These are phyloP conservation scores for Rhyzopertha dominica DNA, from an alignment of 1,140 invertebrate species.

Conservation along the genomic window DNA sequence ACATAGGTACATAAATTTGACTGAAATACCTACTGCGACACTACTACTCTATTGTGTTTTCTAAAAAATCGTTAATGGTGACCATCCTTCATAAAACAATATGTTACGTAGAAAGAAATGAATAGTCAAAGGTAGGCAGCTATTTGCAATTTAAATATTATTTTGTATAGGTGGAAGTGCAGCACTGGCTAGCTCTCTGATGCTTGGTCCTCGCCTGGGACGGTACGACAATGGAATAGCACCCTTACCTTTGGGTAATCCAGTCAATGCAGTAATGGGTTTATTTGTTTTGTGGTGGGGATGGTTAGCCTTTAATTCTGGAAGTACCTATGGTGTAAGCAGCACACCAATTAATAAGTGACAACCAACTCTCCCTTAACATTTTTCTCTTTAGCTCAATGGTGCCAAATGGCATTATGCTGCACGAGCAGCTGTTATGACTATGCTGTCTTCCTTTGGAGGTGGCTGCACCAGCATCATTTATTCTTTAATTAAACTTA, in stretches of 20 bases:
- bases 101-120: too few species aligned
- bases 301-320: slow-evolving; percentile 91
- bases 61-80: too few species aligned
- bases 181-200: slow-evolving; percentile 81
- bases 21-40: too few species aligned
- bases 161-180: slow-evolving; percentile 51
- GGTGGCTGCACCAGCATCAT: slow-evolving; percentile 73
- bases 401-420: slow-evolving; percentile 81
- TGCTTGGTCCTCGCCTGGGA: slow-evolving; percentile 85
- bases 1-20: too few species aligned
- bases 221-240: slow-evolving; percentile 73
- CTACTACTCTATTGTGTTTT: too few species aligned
- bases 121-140: too few species aligned
- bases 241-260: slow-evolving; percentile 76
- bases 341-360: too few species aligned
- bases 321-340: slow-evolving; percentile 74
- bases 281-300: slow-evolving; percentile 94
- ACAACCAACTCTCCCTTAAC: too few species aligned
- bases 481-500: slow-evolving; percentile 62
- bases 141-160: too few species aligned
- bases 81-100: too few species aligned
- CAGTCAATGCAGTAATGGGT: slow-evolving; percentile 87
- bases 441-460: slow-evolving; percentile 83
- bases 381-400: slow-evolving; percentile 50
- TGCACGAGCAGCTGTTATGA: slow-evolving; percentile 81